Base-by-base conservation (phyloP, 2,113 vertebrate species). In the Coturnix japonica region DNA sequence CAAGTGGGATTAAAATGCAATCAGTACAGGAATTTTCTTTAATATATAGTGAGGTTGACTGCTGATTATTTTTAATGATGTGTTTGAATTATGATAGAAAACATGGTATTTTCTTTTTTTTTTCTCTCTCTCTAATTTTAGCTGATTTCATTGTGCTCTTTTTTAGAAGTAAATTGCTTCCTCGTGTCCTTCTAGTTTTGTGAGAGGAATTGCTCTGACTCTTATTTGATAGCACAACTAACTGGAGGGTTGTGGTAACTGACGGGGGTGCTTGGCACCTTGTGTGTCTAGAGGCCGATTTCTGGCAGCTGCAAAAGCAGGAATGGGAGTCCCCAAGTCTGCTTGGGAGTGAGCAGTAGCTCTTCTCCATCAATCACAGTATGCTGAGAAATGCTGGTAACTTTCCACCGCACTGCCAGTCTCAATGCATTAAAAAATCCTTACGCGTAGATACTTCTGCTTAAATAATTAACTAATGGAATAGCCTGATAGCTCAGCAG, bases 401-500 rank as follows among this genome's bases (percentile, higher is more conserved):
- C 85, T 60, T 92, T 93, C 95, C 91, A 95, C 87, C 87, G 33
- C 26, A 0, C 84, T 39, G 81, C 92, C 71, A 21, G 89, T 93
- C 81, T 81, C 78, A 13, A 33, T 61, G 91, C 96, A 96, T 96
- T 93, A 96, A 96, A 94, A 95, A 94, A 80, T 71, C 94, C 92
- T 95, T 96, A 94, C 0, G 8, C 8, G 2, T 54, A 85, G 89
- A 85, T 95, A 80, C 89, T 93, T 41, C 87, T 96, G 81, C 91
- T 89, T 96, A 95, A 96, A 96, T 96, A 96, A 96, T 96, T 96
- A 96, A 96, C 92, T 96, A 96, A 96, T 91, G 91, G 96, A 72
- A 31, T 83, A 87, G 91, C 53, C 89, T 96, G 94, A 95, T 96
- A 96, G 96, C 95, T 96, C 92, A 96, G 96, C 94, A 93, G 51